Percentiles rank a stretch among this genome's conserved stretches.
phyloP scores from a whole-genome alignment of 1,140 invertebrate species.

The Nixonia krombeini region DNA sequence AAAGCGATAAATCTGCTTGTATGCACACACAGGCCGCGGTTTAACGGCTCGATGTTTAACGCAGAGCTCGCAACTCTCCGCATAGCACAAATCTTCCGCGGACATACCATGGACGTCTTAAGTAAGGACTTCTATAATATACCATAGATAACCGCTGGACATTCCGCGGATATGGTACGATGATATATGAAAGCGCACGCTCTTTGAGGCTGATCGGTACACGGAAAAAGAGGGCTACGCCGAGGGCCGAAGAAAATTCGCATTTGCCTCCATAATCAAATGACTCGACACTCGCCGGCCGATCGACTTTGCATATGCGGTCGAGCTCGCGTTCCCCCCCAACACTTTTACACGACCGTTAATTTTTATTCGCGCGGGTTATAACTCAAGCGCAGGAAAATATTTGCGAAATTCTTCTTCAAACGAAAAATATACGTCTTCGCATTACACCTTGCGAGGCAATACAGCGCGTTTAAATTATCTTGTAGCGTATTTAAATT shows the following conservation, averaged over 20 bases:
- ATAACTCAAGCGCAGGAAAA: too few relatives aligned
- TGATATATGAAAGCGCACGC: constrained; percentile 46
- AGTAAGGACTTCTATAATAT: constrained; percentile 50
- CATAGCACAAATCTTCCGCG: constrained; percentile 45
- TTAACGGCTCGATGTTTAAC: constrained; percentile 37
- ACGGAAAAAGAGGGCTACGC: constrained; percentile 18
- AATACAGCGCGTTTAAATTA: too few relatives aligned
- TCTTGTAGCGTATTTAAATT: too few relatives aligned
- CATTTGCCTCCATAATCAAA: constrained; percentile 46
- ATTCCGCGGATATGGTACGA: constrained; percentile 45
- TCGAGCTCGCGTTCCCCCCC: too few relatives aligned
- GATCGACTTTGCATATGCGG: constrained; percentile 9
- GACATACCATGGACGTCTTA: constrained; percentile 41
- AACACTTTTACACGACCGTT: too few relatives aligned
- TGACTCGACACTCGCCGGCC: constrained; percentile 27
- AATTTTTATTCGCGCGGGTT: too few relatives aligned
- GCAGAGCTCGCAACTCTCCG: constrained; percentile 23
- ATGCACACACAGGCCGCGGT: constrained; percentile 37
- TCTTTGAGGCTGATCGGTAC: constrained; percentile 38
- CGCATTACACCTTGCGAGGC: too few relatives aligned
- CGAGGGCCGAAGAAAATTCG: constrained; percentile 26
- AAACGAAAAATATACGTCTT: too few relatives aligned
- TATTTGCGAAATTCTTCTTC: too few relatives aligned
- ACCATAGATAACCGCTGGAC: constrained; percentile 46
- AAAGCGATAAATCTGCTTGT: constrained; percentile 50